Conservation (phyloP, 2,113 vertebrate genomes). For the Diphyllodes magnificus region DNA sequence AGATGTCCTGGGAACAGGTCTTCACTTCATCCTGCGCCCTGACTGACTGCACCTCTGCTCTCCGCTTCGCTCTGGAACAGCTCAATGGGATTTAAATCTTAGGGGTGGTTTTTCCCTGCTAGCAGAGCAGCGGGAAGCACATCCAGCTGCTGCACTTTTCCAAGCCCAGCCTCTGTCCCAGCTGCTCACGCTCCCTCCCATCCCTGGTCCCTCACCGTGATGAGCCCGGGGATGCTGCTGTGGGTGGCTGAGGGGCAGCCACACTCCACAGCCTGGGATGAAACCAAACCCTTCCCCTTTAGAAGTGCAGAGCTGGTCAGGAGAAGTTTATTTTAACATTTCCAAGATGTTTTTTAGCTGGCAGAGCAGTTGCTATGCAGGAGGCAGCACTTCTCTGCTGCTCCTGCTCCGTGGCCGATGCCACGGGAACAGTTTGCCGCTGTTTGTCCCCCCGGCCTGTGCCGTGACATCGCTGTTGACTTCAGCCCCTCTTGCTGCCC, state of each 20-base stretch:
- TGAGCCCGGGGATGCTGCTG: neutral
- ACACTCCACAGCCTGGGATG: neutral
- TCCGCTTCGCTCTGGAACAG: neutral
- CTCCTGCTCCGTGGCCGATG: neutral
- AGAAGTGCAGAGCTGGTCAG: neutral
- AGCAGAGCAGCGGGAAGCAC: neutral
- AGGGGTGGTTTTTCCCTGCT: rapidly evolving
- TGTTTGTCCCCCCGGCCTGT: rapidly evolving
- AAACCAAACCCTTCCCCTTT: neutral
- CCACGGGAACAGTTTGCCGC: neutral
- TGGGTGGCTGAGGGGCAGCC: rapidly evolving
- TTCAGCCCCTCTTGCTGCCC: neutral
- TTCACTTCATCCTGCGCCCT: neutral
- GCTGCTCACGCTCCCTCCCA: neutral
- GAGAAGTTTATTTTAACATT: neutral
- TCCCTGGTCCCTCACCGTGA: rapidly evolving
- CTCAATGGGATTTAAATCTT: neutral
- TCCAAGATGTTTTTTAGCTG: neutral
- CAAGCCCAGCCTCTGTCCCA: neutral
- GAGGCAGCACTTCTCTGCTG: neutral
- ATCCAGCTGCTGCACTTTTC: neutral
- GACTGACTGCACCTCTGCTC: rapidly evolving
- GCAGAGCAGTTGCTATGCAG: neutral
- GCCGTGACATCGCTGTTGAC: neutral
- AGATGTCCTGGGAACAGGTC: neutral